Percentiles rank a stretch among this genome's conserved stretches.
Evolutionary conservation across 2,113 vertebrate species (phyloP).

Genomic region (Plestiodon gilberti): DNA sequence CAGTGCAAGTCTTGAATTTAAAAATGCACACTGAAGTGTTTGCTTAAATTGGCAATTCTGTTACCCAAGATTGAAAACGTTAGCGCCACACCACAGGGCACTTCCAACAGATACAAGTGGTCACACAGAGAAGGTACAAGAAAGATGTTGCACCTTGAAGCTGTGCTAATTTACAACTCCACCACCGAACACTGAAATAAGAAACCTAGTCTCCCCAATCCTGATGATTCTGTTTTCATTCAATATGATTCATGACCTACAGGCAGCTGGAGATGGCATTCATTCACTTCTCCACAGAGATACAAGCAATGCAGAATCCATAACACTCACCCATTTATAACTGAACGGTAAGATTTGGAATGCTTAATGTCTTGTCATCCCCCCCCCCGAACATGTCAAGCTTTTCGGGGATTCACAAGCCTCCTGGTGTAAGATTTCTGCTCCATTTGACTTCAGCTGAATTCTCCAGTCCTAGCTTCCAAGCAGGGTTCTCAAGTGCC

Average conservation of each 20-base stretch:
- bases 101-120: neutral
- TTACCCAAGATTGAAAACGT: constrained; percentile 28
- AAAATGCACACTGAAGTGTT: constrained; percentile 13
- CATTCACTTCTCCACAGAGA: constrained; percentile 53
- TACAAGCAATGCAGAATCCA: constrained; percentile 36
- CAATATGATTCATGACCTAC: constrained; percentile 59
- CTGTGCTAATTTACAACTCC: constrained; percentile 56
- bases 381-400: constrained; percentile 6
- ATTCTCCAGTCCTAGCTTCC: neutral
- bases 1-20: constrained; percentile 19
- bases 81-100: neutral
- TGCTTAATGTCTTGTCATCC: constrained; percentile 23
- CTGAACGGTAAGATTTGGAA: constrained; percentile 34
- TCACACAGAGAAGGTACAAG: neutral
- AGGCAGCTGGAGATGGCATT: constrained; percentile 60
- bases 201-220: constrained; percentile 50
- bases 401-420: constrained; percentile 20
- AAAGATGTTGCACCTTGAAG: constrained; percentile 43
- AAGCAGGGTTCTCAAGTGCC: neutral
- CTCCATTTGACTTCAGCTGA: constrained; percentile 24
- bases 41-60: constrained; percentile 10
- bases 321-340: constrained; percentile 64
- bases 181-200: constrained; percentile 53
- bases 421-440: constrained; percentile 10
- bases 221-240: constrained; percentile 60